Evolutionary conservation across 2,797 vertebrate species (phyloP).

Genomic region (Leptatherina wallacei): DNA sequence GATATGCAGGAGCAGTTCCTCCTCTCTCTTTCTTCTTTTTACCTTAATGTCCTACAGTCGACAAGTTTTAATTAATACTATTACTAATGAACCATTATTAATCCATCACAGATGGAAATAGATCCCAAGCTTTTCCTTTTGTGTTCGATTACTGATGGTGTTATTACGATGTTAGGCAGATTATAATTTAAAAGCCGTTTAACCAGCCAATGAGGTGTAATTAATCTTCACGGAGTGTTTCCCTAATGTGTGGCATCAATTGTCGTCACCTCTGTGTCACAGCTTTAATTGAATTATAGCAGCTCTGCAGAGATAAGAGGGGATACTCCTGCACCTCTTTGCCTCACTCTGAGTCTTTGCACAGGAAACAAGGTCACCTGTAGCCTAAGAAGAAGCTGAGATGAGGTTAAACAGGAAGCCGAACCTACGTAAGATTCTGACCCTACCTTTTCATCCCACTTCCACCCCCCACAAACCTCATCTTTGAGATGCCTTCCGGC

Average conservation of each 20-base stretch:
- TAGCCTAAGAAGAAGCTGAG: conserved; percentile 31
- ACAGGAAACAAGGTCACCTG: conserved; percentile 50
- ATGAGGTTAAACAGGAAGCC: conserved; percentile 44
- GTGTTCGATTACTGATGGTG: conserved; percentile 66
- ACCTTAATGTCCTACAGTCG: conserved; percentile 44
- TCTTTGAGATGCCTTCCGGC: conserved; percentile 44
- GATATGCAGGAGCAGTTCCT: conserved; percentile 16
- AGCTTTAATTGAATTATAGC: conserved; percentile 74
- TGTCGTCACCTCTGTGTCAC: conserved; percentile 70
- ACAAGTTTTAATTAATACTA: conserved; percentile 50
- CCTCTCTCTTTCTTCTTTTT: conserved; percentile 2
- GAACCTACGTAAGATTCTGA: conserved; percentile 38
- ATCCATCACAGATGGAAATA: conserved; percentile 58
- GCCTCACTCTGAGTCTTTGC: conserved; percentile 1
- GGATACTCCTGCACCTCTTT: conserved; percentile 19
- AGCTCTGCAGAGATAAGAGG: conserved; percentile 42
- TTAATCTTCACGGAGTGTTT: conserved; percentile 63
- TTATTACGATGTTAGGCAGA: conserved; percentile 73
- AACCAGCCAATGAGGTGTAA: conserved; percentile 62
- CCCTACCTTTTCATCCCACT: conserved; percentile 24
- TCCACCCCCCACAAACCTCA: conserved; percentile 21
- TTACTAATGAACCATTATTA: conserved; percentile 71
- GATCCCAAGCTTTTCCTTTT: conserved; percentile 55
- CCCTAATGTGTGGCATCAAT: conserved; percentile 62
- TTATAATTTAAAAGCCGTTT: conserved; percentile 67